Evolutionary conservation across 2,797 vertebrate species (phyloP).

Genomic region (Micropoecilia bifurca): DNA sequence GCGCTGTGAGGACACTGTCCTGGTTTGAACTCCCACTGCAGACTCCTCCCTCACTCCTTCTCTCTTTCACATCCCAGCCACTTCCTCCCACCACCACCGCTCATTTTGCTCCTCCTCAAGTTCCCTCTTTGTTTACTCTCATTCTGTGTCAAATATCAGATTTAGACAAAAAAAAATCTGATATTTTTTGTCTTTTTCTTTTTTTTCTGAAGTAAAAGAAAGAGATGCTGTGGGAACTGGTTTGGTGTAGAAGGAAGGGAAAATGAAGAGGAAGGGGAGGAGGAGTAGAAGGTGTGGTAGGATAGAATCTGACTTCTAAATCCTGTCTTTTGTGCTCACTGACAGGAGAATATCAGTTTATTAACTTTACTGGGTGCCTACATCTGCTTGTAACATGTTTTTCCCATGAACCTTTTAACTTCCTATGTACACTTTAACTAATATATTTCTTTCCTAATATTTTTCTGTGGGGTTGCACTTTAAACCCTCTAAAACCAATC

Average conservation of each 20-base stretch:
- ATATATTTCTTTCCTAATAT: background rate
- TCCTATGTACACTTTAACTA: background rate
- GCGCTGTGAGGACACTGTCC: constrained; percentile 59
- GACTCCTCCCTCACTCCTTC: constrained; percentile 30
- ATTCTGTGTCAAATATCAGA: constrained; percentile 20
- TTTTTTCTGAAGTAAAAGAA: background rate
- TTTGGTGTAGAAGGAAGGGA: background rate
- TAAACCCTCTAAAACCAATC: background rate
- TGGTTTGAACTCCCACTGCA: constrained; percentile 49
- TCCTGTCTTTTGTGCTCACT: constrained; percentile 12
- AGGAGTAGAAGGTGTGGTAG: background rate
- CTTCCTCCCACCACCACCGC: constrained; percentile 27
- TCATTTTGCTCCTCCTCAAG: constrained; percentile 23
- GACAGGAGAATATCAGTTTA: constrained; percentile 22
- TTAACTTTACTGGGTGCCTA: constrained; percentile 8
- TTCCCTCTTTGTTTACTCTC: constrained; percentile 24
- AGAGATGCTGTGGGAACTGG: constrained; percentile 1
- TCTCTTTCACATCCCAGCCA: constrained; percentile 16
- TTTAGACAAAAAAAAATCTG: background rate
- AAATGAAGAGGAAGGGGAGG: background rate
- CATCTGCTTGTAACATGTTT: constrained; percentile 6
- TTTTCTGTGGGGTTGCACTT: background rate
- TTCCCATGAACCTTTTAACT: background rate
- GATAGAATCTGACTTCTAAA: constrained; percentile 16
- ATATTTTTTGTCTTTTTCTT: too few species aligned